A percentile compares a stretch with the other conserved stretches of the same genome.
Conservation (phyloP, 2,797 vertebrate genomes). For the Nyctibius grandis region DNA sequence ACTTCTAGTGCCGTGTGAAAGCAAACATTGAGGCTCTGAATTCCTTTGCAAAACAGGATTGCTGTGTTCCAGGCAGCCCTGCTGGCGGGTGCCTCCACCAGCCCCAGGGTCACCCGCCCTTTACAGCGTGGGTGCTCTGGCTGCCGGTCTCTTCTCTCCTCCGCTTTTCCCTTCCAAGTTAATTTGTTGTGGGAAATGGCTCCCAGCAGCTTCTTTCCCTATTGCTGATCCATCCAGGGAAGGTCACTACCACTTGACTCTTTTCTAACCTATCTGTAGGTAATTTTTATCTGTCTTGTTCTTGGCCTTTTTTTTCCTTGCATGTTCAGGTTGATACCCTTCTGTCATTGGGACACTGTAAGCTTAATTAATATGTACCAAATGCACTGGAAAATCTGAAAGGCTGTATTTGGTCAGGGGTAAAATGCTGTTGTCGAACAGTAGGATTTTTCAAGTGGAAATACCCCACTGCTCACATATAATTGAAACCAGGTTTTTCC, state of each 20-base stretch:
- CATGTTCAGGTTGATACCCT: not conserved
- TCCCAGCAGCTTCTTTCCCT: not conserved
- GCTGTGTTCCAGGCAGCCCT: not conserved
- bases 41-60: not conserved
- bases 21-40: not conserved
- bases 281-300: not conserved
- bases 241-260: not conserved
- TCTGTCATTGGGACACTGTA: not conserved
- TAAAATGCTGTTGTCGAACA: not conserved
- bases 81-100: not conserved
- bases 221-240: not conserved
- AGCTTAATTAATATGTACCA: not conserved
- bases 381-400: not conserved
- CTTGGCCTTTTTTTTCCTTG: not conserved
- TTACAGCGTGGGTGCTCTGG: not conserved
- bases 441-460: not conserved
- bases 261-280: not conserved
- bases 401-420: not conserved
- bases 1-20: not conserved
- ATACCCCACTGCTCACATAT: not conserved
- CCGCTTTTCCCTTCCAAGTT: not conserved
- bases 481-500: conserved; percentile 25
- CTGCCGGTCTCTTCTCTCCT: not conserved
- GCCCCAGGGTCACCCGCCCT: not conserved
- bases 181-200: not conserved